A percentile compares a stretch with the other conserved stretches of the same genome.
phyloP scores from a whole-genome alignment of 2,797 vertebrate genomes.

The Phaenicophaeus curvirostris region DNA sequence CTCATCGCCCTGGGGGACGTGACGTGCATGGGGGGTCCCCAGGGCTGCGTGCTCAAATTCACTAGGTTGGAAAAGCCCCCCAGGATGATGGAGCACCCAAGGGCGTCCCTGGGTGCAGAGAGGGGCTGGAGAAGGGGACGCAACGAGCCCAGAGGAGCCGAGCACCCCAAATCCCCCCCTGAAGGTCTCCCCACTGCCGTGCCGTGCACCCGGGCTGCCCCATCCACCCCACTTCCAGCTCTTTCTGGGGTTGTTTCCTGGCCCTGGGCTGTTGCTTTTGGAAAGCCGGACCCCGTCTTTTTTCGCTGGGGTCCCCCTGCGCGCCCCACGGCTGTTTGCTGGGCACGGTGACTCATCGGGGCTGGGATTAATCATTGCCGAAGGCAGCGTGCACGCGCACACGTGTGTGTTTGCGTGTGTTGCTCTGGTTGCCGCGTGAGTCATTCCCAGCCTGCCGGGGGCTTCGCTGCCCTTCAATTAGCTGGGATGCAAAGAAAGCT shows the following conservation, averaged over 20 bases:
- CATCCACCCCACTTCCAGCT: no score
- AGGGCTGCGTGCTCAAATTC: background rate
- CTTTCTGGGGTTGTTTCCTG: accelerated
- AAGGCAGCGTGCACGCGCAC: background rate
- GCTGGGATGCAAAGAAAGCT: background rate
- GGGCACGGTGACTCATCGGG: background rate
- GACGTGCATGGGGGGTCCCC: accelerated
- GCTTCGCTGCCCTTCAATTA: background rate
- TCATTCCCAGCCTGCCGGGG: conserved; percentile 25
- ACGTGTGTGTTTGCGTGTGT: background rate
- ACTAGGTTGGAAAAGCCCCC: no score
- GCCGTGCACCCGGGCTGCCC: background rate
- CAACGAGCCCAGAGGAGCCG: accelerated
- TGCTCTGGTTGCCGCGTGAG: conserved; percentile 55
- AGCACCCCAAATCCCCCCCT: background rate
- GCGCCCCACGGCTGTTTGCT: background rate
- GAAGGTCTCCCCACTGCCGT: accelerated
- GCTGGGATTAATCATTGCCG: background rate
- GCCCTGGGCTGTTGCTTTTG: background rate
- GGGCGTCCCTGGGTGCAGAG: background rate
- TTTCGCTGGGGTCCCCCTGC: background rate
- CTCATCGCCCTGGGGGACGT: accelerated
- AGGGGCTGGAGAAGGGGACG: background rate
- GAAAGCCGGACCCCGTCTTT: background rate
- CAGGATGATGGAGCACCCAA: no score